Conservation (phyloP, 2,113 vertebrate species). For the Tautogolabrus adspersus region DNA sequence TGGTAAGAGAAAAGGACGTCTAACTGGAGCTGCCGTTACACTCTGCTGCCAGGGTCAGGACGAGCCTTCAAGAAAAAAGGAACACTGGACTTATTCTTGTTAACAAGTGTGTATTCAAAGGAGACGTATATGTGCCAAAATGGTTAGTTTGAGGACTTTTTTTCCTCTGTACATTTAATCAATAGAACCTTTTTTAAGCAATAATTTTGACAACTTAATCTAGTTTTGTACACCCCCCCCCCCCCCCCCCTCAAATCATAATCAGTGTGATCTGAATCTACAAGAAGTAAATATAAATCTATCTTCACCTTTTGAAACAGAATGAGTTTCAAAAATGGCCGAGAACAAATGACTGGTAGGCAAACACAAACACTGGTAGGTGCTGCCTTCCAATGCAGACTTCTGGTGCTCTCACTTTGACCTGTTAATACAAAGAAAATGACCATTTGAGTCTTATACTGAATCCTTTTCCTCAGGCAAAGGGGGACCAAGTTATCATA, state of each 20-base stretch:
- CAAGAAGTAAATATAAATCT: too few species aligned
- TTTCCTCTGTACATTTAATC: background rate
- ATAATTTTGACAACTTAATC: slow-evolving; percentile 1
- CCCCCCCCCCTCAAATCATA: background rate
- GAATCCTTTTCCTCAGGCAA: background rate
- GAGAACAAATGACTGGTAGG: too few species aligned
- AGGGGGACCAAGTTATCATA: background rate
- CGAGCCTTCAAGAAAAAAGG: background rate
- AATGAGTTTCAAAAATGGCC: too few species aligned
- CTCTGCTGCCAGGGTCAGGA: slow-evolving; percentile 19
- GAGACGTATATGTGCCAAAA: slow-evolving; percentile 13
- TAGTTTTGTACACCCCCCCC: background rate
- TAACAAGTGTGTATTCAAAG: background rate
- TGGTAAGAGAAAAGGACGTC: slow-evolving; percentile 23
- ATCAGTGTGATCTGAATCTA: background rate
- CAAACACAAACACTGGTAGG: too few species aligned
- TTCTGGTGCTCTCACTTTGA: too few species aligned
- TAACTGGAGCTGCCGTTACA: background rate
- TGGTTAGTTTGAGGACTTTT: background rate
- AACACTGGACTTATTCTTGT: slow-evolving; percentile 33
- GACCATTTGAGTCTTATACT: background rate
- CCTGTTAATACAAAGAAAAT: too few species aligned
- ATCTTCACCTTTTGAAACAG: too few species aligned
- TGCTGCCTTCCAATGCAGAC: too few species aligned
- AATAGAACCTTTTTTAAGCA: slow-evolving; percentile 9